phyloP scores from a whole-genome alignment of 2,797 vertebrate genomes.

The Micropoecilia bifurca region DNA sequence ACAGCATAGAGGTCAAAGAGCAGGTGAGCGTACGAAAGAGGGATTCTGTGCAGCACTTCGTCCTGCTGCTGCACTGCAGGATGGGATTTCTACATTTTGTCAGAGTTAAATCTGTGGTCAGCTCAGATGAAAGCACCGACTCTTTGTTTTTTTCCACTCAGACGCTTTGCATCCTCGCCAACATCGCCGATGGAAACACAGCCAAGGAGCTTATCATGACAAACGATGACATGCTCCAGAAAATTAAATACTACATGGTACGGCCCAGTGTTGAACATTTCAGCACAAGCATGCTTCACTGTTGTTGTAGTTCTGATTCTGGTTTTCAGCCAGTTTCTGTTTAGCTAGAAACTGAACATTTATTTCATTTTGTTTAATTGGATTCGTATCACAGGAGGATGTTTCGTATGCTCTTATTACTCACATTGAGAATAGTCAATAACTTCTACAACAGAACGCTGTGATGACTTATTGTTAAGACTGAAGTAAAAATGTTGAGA shows the following conservation, averaged over 20 bases:
- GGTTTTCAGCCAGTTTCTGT: background rate
- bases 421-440: background rate
- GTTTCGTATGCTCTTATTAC: background rate
- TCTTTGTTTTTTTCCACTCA: constrained; percentile 62
- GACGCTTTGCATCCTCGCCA: constrained; percentile 97
- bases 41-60: background rate
- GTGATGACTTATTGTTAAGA: background rate
- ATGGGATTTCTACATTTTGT: background rate
- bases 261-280: background rate
- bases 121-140: background rate
- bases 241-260: constrained; percentile 99
- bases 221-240: constrained; percentile 98
- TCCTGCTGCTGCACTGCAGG: constrained; percentile 2
- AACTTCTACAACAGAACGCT: background rate
- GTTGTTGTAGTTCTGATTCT: background rate
- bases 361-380: background rate
- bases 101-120: background rate
- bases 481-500: background rate
- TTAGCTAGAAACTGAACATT: background rate
- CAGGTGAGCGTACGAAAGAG: constrained; percentile 82
- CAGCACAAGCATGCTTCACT: background rate
- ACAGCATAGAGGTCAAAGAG: constrained; percentile 97
- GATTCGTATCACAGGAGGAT: background rate
- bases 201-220: constrained; percentile 99
- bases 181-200: constrained; percentile 97